phyloP scores from a whole-genome alignment of 2,888 invertebrate genomes.

The Hypomecis atomaria region DNA sequence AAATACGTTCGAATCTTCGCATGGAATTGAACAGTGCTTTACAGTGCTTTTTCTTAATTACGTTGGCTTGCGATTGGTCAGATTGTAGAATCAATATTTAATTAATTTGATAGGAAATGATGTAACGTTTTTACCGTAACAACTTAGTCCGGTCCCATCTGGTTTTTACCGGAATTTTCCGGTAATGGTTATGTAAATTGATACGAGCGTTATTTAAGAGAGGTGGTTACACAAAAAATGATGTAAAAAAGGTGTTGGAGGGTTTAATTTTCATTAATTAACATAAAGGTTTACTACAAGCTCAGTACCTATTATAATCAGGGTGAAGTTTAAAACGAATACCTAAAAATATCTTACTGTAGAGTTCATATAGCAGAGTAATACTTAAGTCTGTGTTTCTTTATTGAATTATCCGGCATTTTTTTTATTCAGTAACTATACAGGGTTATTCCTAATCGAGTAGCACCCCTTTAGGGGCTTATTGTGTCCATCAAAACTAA shows the following conservation, averaged over 20 bases:
- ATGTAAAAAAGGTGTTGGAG: slow-evolving; percentile 9
- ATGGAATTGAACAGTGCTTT: slow-evolving; percentile 8
- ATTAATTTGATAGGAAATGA: slow-evolving; percentile 16
- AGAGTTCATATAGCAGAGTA: too few species aligned
- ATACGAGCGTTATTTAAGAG: slow-evolving; percentile 25
- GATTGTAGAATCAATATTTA: slow-evolving; percentile 45
- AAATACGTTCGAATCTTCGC: slow-evolving; percentile 22
- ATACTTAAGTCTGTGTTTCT: too few species aligned
- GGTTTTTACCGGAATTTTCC: slow-evolving; percentile 31
- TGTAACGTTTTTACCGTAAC: slow-evolving; percentile 44
- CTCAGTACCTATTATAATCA: neutral
- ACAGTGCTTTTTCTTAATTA: slow-evolving; percentile 26
- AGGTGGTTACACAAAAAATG: slow-evolving; percentile 19
- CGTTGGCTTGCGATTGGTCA: slow-evolving; percentile 60
- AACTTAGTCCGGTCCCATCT: slow-evolving; percentile 19
- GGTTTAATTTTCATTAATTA: slow-evolving; percentile 21
- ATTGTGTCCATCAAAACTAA: too few species aligned
- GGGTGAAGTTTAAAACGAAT: neutral
- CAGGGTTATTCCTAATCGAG: too few species aligned
- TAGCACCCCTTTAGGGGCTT: too few species aligned
- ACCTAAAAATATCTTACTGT: neutral
- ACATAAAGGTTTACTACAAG: slow-evolving; percentile 12
- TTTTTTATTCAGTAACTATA: too few species aligned
- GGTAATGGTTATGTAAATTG: slow-evolving; percentile 35
- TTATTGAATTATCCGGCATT: too few species aligned